These are phyloP conservation scores for Sialia sialis DNA, from an alignment of 2,113 vertebrate species.

Conservation along the genomic window DNA sequence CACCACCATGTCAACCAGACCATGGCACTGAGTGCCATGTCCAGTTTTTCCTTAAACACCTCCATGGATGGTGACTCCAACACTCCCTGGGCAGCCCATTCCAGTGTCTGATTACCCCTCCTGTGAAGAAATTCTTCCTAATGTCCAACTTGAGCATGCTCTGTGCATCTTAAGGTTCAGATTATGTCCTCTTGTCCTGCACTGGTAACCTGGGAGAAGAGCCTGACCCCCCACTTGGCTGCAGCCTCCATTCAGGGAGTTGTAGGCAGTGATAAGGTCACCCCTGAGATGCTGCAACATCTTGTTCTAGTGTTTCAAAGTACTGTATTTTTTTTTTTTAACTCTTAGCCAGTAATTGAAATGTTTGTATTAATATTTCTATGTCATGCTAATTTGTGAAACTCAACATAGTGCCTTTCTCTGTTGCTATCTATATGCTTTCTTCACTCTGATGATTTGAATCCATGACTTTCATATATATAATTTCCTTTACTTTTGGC, in stretches of 20 bases:
- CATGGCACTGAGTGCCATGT: neutral
- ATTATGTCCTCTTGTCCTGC: neutral
- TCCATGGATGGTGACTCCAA: rapidly evolving
- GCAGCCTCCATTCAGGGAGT: neutral
- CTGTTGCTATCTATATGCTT: neutral
- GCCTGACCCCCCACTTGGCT: neutral
- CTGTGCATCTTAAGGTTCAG: neutral
- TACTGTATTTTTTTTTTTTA: neutral
- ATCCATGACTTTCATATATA: neutral
- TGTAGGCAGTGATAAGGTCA: neutral
- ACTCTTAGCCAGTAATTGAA: neutral
- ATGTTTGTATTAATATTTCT: neutral
- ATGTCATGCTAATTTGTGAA: neutral
- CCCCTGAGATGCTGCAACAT: neutral
- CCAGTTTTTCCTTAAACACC: neutral
- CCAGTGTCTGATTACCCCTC: neutral
- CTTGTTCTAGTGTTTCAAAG: neutral
- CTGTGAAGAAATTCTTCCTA: neutral
- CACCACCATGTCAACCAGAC: neutral
- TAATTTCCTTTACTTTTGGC: neutral
- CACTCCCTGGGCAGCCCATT: neutral
- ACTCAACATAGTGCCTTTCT: neutral
- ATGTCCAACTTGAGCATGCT: neutral
- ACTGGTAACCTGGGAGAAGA: neutral
- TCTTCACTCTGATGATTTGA: neutral